These are phyloP conservation scores for Anorthoa munda DNA, from an alignment of 2,888 invertebrate species.

Conservation along the genomic window DNA sequence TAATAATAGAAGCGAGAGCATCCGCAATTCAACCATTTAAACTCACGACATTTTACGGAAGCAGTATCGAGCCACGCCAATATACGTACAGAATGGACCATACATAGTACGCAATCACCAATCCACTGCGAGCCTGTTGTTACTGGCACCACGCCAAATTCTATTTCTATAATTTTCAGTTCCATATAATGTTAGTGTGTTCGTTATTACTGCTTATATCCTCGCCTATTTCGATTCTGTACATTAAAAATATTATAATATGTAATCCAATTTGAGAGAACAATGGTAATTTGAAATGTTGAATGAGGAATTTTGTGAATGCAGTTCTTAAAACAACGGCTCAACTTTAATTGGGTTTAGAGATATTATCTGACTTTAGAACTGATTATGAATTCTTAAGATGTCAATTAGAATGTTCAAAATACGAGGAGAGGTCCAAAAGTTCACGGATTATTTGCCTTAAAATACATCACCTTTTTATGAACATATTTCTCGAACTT, in stretches of 20 bases:
- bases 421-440: background rate
- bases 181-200: slow-evolving; percentile 58
- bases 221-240: slow-evolving; percentile 6
- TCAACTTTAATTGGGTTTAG: slow-evolving; percentile 26
- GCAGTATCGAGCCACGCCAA: slow-evolving; percentile 45
- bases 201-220: slow-evolving; percentile 34
- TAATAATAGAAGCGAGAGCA: slow-evolving; percentile 39
- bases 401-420: background rate
- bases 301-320: background rate
- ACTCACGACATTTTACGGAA: slow-evolving; percentile 36
- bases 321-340: slow-evolving; percentile 7
- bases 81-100: slow-evolving; percentile 42
- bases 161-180: slow-evolving; percentile 65
- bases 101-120: slow-evolving; percentile 56
- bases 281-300: slow-evolving; percentile 8
- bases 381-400: slow-evolving; percentile 2
- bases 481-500: no score
- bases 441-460: no score
- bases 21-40: slow-evolving; percentile 49
- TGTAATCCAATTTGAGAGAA: slow-evolving; percentile 32
- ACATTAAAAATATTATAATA: slow-evolving; percentile 27
- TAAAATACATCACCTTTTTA: no score
- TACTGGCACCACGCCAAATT: slow-evolving; percentile 65
- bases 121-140: slow-evolving; percentile 53
- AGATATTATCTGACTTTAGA: slow-evolving; percentile 19